Percentiles rank a stretch among this genome's conserved stretches.
Conservation (phyloP, 2,888 invertebrate genomes). For the Choreutis nemorana region DNA sequence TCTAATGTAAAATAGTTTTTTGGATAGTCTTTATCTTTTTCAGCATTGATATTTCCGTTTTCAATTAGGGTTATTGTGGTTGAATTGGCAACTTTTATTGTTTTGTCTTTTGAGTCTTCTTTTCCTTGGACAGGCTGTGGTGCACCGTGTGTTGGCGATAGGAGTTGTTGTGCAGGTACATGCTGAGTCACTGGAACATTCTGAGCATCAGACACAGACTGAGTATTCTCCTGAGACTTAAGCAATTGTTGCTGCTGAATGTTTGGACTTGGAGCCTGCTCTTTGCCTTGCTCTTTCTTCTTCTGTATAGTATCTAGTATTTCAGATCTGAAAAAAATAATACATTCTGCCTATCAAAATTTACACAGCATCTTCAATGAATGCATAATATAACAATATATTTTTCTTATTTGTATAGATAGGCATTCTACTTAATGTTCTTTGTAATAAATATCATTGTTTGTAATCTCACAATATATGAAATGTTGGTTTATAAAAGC, state of each 20-base stretch:
- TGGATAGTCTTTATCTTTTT: constrained; percentile 48
- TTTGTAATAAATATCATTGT: too few species aligned
- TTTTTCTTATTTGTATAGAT: too few species aligned
- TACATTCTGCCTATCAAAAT: not conserved
- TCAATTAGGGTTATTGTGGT: constrained; percentile 56
- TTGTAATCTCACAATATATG: too few species aligned
- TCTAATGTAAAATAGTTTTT: constrained; percentile 55
- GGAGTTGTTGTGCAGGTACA: constrained; percentile 43
- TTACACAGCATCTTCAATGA: not conserved
- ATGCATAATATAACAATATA: too few species aligned
- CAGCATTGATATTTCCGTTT: constrained; percentile 35
- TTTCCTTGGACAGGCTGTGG: constrained; percentile 29
- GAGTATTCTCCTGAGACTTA: constrained; percentile 34
- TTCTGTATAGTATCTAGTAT: constrained; percentile 68
- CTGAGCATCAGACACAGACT: constrained; percentile 24
- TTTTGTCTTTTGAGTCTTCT: constrained; percentile 49
- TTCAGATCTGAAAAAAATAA: constrained; percentile 62
- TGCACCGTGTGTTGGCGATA: constrained; percentile 36
- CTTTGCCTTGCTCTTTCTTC: constrained; percentile 54
- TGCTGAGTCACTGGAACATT: constrained; percentile 42
- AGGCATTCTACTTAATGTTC: too few species aligned
- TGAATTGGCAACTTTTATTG: constrained; percentile 51
- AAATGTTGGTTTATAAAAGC: too few species aligned
- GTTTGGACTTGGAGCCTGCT: constrained; percentile 29
- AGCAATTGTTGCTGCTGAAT: constrained; percentile 32